Evolutionary conservation across 2,113 vertebrate genomes (phyloP).

Genomic region (Indicator indicator): DNA sequence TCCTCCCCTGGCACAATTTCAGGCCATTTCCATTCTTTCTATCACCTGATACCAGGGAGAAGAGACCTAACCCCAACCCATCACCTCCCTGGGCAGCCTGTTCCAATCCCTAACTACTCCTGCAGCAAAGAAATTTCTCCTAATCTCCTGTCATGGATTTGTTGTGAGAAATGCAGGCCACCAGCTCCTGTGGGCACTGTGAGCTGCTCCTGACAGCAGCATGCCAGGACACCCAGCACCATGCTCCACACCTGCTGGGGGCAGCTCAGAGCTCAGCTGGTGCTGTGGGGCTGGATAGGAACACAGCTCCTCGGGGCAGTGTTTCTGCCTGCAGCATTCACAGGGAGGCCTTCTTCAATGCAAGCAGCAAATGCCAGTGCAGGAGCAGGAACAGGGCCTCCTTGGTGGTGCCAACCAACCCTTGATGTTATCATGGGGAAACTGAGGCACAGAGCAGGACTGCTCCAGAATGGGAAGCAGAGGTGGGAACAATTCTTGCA

Average conservation of each 20-base stretch:
- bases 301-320: background rate
- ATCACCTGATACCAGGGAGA: too few relatives aligned
- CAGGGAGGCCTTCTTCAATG: background rate
- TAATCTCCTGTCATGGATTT: background rate
- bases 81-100: too few relatives aligned
- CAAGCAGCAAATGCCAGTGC: background rate
- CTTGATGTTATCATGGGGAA: background rate
- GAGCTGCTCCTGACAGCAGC: background rate
- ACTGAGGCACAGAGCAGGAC: background rate
- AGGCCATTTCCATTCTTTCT: too few relatives aligned
- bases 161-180: background rate
- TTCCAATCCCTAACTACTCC: too few relatives aligned
- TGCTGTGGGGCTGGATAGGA: background rate
- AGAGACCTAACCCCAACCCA: too few relatives aligned
- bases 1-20: too few relatives aligned
- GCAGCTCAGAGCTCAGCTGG: background rate
- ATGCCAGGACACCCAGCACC: accelerated
- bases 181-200: background rate
- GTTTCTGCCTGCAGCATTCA: background rate
- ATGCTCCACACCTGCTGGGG: background rate
- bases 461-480: background rate
- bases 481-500: background rate
- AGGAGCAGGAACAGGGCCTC: accelerated
- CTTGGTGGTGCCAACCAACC: accelerated
- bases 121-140: too few relatives aligned